Evolutionary conservation across 2,888 invertebrate genomes (phyloP).

Genomic region (Drosophila anomelani): DNA sequence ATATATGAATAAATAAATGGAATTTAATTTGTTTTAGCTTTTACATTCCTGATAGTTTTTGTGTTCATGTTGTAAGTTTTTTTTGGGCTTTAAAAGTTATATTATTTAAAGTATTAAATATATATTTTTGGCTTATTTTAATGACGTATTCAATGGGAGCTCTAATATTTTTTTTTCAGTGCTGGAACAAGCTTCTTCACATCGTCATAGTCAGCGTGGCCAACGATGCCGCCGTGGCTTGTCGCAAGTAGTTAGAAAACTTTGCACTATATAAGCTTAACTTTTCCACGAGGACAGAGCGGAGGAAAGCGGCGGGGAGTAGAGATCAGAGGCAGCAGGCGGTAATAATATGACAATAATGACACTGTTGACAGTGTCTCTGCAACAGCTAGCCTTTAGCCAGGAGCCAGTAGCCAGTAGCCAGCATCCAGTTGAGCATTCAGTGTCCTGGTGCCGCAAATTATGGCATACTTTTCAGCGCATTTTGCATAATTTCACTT

Average conservation of each 20-base stretch:
- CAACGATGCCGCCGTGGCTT: slow-evolving; percentile 54
- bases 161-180: neutral
- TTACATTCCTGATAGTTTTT: too few relatives aligned
- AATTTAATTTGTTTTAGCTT: too few relatives aligned
- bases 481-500: slow-evolving; percentile 55
- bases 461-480: slow-evolving; percentile 51
- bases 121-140: neutral
- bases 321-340: slow-evolving; percentile 25
- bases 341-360: slow-evolving; percentile 74
- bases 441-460: slow-evolving; percentile 22
- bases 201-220: slow-evolving; percentile 38
- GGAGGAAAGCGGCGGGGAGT: neutral
- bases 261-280: slow-evolving; percentile 67
- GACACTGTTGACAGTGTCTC: slow-evolving; percentile 64
- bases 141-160: neutral
- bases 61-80: too few relatives aligned
- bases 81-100: neutral
- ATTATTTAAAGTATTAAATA: neutral
- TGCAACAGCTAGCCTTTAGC: slow-evolving; percentile 2
- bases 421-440: neutral
- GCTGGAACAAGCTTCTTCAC: slow-evolving; percentile 3
- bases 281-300: slow-evolving; percentile 48
- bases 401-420: neutral
- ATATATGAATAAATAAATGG: too few relatives aligned
- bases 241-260: slow-evolving; percentile 69